Evolutionary conservation across 2,113 vertebrate species (phyloP), one percentile per base, ranked within the genome.

Genomic region (Motacilla tschutschensis): DNA sequence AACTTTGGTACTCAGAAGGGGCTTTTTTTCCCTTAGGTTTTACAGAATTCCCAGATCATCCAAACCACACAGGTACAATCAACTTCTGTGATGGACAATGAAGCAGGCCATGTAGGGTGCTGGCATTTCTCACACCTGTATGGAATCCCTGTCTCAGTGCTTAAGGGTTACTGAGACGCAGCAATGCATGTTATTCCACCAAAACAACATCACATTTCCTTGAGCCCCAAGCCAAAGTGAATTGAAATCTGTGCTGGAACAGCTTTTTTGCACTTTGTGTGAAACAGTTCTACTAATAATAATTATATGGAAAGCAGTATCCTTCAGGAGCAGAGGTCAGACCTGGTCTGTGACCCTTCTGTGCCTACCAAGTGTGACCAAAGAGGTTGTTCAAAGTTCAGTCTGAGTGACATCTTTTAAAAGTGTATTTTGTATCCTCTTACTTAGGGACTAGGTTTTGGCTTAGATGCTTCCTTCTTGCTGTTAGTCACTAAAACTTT

Each of bases 381-480:
- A 63, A 79, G 31, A 36, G 4, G 8, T 35, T 38, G 21, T 17
- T 43, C 10, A 60, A 74, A 83, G 55, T 48, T 65, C 38, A 40
- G 40, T 35, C 17, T 7, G 10, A 88, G 16, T 41, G 29, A 12
- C 0, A 0, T 33, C 29, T 74, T 63, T 75, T 46, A 28, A 21
- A 77, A 75, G 8, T 21, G 2, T 44, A 9, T 8, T 85, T 80
- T 66, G 3, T 66, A 31, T 38, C 8, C 4, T 69, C 31, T 60
- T 60, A 26, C 17, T 55, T n/a, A 14, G 15, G 12, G 10, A 20
- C 26, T 36, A 28, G 18, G 4, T 28, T 69, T 77, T 73, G 20
- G 24, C 6, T 70, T 51, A 47, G 44, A 21, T 3, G 1, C 17
- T 83, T 78, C 18, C 17, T 50, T 74, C 46, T 87, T 82, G 16